Conservation (phyloP, 2,113 vertebrate genomes). For the Ibidorhyncha struthersii region DNA sequence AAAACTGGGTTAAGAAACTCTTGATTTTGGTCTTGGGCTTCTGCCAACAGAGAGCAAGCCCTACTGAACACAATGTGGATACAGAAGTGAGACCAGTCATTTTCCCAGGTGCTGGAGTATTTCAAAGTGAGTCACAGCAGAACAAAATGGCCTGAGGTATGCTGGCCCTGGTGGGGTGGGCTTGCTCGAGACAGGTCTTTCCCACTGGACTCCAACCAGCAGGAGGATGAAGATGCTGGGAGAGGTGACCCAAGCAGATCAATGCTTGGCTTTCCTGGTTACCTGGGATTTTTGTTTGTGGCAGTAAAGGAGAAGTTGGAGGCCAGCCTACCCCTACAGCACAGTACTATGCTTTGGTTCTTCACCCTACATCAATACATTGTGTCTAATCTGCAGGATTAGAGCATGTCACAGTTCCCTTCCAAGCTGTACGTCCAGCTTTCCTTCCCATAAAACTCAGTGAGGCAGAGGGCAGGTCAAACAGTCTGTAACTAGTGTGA, state of each 20-base stretch:
- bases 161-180: background rate
- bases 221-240: background rate
- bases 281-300: background rate
- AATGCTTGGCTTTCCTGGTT: background rate
- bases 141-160: background rate
- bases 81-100: background rate
- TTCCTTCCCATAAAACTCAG: background rate
- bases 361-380: background rate
- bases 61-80: background rate
- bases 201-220: background rate
- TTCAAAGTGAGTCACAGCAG: background rate
- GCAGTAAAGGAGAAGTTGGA: background rate
- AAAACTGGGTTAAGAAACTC: background rate
- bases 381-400: background rate
- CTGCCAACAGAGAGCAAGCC: background rate
- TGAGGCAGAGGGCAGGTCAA: background rate
- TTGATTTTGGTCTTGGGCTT: background rate
- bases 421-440: background rate
- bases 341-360: background rate
- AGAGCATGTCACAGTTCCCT: background rate
- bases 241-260: background rate
- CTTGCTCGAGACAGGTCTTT: background rate
- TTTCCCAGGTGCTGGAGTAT: background rate
- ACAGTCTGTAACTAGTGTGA: background rate
- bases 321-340: background rate